These are phyloP conservation scores for Cichladusa arquata DNA, from an alignment of 2,113 vertebrate species.

Conservation along the genomic window DNA sequence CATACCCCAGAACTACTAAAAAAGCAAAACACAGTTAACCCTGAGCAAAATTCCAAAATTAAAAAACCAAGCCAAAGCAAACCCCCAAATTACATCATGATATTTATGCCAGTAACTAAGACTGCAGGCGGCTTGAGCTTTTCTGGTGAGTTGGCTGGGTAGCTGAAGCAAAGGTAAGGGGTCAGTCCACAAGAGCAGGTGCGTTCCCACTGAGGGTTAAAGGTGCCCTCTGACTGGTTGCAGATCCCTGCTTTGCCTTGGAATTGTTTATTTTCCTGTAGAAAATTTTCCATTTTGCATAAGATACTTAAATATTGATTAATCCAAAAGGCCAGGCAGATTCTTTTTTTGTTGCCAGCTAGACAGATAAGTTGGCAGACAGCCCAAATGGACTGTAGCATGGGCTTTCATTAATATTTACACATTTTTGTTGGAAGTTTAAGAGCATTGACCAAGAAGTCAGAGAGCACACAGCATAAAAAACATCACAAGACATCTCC, in stretches of 20 bases:
- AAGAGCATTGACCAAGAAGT: background rate
- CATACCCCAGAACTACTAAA: background rate
- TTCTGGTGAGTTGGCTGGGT: background rate
- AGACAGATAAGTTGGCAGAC: background rate
- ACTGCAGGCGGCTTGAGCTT: background rate
- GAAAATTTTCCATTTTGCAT: background rate
- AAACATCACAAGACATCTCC: background rate
- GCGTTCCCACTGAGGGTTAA: background rate
- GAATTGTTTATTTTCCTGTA: background rate
- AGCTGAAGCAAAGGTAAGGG: background rate
- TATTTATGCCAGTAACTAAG: background rate
- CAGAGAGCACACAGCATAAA: background rate
- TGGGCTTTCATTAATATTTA: background rate
- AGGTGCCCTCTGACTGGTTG: background rate
- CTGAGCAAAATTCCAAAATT: background rate
- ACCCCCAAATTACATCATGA: background rate
- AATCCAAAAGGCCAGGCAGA: background rate
- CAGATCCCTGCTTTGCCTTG: background rate
- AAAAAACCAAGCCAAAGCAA: background rate
- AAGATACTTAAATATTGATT: constrained; percentile 11
- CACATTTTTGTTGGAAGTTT: background rate
- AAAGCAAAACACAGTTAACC: background rate
- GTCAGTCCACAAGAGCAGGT: background rate
- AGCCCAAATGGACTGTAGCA: background rate
- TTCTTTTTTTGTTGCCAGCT: background rate